Base-by-base conservation (phyloP, 2,888 invertebrate genomes). In the Tachina lurida region DNA sequence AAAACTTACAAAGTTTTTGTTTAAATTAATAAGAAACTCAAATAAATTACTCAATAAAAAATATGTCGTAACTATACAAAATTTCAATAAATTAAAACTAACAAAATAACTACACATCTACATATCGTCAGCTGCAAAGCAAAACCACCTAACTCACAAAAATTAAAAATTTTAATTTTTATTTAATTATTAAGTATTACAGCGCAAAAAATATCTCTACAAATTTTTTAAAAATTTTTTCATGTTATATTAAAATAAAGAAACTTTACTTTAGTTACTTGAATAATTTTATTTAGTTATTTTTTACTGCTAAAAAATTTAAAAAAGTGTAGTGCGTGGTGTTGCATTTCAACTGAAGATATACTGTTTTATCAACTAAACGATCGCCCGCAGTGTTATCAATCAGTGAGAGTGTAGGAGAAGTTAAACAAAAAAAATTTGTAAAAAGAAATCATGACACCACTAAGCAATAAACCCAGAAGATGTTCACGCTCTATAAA, bases 371-470 rank as follows among this genome's bases (percentile, higher is more conserved):
- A 82, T 75, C 78, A 87, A 65, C 63, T 60, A 87, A 82, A 79
- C 65, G 89, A 88, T 89, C 90, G 89, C 90, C 90, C 89, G 89
- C 88, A 88, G 88, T 86, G 88, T 88, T 89, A 89, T 89, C 89
- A 89, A 89, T 89, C 89, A 90, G 86, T 87, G 85, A 43, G 68
- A 31, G 75, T n/a, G 68, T 54, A 60, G 58, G 67, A 17, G 17
- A 62, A 54, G 1, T 15, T 13, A 45, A 22, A 56, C 49, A 9
- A 60, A 17, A 81, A 47, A 43, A 71, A 71, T 10, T 0, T 49
- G 8, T n/a, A 49, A 15, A 52, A 67, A 15, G 9, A 65, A 73
- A 45, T 54, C 31, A 73, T 74, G 45, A 68, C 58, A 78, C 56
- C 74, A 74, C 19, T 63, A 63, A 74, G 31, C 74, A 63, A 78